Base-by-base conservation (phyloP, 92 coral and sea anemone genomes). In the Porites evermanni region DNA sequence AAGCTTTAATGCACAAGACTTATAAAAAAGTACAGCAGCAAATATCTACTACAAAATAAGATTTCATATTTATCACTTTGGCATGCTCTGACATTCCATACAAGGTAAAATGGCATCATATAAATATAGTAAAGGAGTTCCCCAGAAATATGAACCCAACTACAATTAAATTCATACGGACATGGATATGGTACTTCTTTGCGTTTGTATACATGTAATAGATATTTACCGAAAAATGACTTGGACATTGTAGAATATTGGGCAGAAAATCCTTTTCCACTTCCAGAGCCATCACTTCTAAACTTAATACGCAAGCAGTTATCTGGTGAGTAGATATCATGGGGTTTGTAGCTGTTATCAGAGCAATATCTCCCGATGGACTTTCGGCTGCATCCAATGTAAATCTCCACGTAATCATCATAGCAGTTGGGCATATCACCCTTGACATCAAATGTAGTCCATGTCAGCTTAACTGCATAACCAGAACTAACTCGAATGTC, bases 321-420 rank as follows among this genome's bases (percentile, higher is more conserved):
- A n/a, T 94, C 95, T 8, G 88, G 80, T 7, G 97, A 91, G 79
- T 75, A 91, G 60, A 94, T 69, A 16, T 89, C 91, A 80, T 89
- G 91, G 2, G 95, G 93, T 17, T 12, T 64, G 8, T 77, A 26
- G 21, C 83, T 24, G 67, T 94, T 94, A 12, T 73, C 77, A n/a
- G 94, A 91, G 83, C 97, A 94, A 23, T 89, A 92, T 53, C 75
- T 86, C 3, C 93, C 97, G 71, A 94, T 94, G 24, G 92, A 83
- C 24, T 51, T 64, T 7, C 72, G 82, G 32, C 52, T 12, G 56
- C 97, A 94, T 26, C 97, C 97, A 87, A 94, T 76, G 63, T 47
- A 89, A 65, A 94, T 77, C 52, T 94, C 92, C 83, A 94, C 95
- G 84, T 89, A 89, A 78, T 94, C 95, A 17, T 78, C 74, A 1